Base-by-base conservation (phyloP, 2,888 invertebrate genomes). In the Diadegma fenestrale region DNA sequence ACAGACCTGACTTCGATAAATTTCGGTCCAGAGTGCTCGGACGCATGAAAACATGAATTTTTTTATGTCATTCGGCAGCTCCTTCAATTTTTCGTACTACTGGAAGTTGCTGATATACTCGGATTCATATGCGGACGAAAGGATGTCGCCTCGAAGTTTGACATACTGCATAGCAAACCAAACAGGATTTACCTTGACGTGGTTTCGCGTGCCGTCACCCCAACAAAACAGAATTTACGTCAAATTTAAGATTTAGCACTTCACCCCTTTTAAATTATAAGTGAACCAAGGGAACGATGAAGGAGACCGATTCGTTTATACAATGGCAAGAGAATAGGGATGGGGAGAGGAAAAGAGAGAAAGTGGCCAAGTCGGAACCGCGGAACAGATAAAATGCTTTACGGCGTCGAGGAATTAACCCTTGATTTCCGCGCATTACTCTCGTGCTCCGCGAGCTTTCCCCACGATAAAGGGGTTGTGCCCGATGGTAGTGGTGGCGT, bases 341-440 rank as follows among this genome's bases (percentile, higher is more conserved):
- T 17, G 72, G 68, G 58, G 80, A 66, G 33, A 64, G 41, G 41
- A 54, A 72, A 73, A 71, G 72, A 54, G 64, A 64, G 66, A 73
- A 22, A 73, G 75, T 30, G 30, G 48, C 41, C 80, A 51, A 80
- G 51, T 80, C 82, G 37, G 54, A 80, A 75, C 72, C 77, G 73
- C 86, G 87, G 86, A 88, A 82, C 89, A 93, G 93, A 93, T 93
- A 93, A 93, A 92, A 93, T 92, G 90, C 90, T 93, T 93, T 91
- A 92, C 91, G 90, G 89, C 89, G 88, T 86, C 86, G 86, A 88
- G 89, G 92, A 93, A 93, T 93, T 93, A 93, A 93, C 93, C 93
- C 93, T 93, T 93, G 93, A 93, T 93, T 93, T 92, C 92, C 90
- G 90, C 88, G 90, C 93, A 93, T 93, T 93, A 93, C 90, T 93